Evolutionary conservation across 2,797 vertebrate species (phyloP), one percentile per base, ranked within the genome.

Genomic region (Oreochromis mossambicus): DNA sequence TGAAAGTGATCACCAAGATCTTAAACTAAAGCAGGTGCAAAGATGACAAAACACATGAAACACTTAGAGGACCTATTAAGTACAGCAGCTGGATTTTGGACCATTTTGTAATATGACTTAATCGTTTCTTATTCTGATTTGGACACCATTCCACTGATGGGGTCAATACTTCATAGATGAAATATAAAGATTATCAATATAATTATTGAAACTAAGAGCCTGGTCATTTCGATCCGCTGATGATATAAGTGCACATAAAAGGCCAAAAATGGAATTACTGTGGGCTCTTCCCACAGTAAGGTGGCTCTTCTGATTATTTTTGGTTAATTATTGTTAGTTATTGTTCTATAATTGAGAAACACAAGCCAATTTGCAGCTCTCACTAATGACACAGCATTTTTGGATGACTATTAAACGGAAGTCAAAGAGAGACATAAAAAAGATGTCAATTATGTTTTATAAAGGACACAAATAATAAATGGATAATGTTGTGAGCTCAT

Each of bases 321-420:
- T 4, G 43, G 4, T 50, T 75, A 3, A 50, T 19, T 19, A 75
- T 32, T 75, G 3, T 68, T 24, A 68, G 38, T 24, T 9, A 41
- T 41, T 48, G 0, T n/a, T 50, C 1, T 13, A 32, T 75, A 50
- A 75, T 50, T 75, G 70, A 32, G 26, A 50, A 32, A 50, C 1
- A 0, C 6, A 0, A n/a, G 10, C 26, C 29, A 75, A 75, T n/a
- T 32, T 75, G 46, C 26, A 50, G 17, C 26, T 50, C 17, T 19
- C 68, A 48, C 26, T 29, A 50, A 75, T 50, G 43, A 32, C 0
- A 29, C 41, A 48, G 12, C 9, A 32, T 50, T 50, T 70, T 70
- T 48, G 8, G n/a, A 7, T 19, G 6, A 7, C 32, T 68, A 21
- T 43, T n/a, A 63, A 38, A 63, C 0, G 0, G 41, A 43, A 43